A percentile compares a stretch with the other conserved stretches of the same genome.
phyloP scores from a whole-genome alignment of 2,113 vertebrate genomes.

The Scalopus aquaticus region DNA sequence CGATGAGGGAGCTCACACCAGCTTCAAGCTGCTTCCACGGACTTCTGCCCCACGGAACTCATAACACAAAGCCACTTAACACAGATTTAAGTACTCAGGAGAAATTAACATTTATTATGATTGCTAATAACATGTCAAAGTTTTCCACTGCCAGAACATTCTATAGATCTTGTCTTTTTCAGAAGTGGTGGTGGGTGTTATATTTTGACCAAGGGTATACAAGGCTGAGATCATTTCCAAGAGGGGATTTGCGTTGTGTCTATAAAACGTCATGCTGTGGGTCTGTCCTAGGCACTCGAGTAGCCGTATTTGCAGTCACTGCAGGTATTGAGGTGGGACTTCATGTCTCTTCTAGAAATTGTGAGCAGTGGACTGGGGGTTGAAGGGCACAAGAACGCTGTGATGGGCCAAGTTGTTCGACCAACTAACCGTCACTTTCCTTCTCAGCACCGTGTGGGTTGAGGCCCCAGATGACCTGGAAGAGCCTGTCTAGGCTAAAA shows the following conservation, averaged over 20 bases:
- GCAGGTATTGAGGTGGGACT: background rate
- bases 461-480: no score
- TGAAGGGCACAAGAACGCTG: background rate
- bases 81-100: background rate
- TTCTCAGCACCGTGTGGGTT: background rate
- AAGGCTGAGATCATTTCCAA: background rate
- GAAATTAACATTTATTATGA: background rate
- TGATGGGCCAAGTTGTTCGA: background rate
- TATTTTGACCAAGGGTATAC: background rate
- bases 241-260: background rate
- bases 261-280: background rate
- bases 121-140: background rate
- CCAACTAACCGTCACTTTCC: background rate
- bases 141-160: background rate
- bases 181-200: background rate
- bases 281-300: fast-evolving
- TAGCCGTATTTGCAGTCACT: background rate
- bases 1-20: background rate
- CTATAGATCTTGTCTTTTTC: background rate
- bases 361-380: background rate
- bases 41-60: background rate
- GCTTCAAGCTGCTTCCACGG: background rate
- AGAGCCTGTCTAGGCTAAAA: background rate
- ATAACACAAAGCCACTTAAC: background rate
- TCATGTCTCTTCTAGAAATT: background rate